Evolutionary conservation across 2,797 vertebrate species (phyloP), one percentile per base, ranked within the genome.

Genomic region (Anguilla obscura): DNA sequence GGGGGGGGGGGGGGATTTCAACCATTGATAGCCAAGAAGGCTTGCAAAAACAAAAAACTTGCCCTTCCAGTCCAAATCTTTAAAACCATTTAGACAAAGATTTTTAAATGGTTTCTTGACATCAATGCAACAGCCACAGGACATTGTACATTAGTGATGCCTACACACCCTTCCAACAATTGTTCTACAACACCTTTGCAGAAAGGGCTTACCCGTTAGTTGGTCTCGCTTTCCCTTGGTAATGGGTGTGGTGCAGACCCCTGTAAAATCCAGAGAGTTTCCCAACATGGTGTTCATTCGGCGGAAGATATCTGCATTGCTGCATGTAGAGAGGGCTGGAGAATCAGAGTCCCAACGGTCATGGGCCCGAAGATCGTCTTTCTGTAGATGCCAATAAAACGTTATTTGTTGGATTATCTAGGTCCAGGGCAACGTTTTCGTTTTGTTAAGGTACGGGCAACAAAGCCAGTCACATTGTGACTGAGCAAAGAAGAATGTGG

Each of bases 231-330:
- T 97, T 63, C 94, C 95, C 95, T 95, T 98, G 90, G 93, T 91
- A 94, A 95, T 91, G 0, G 98, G 98, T 0, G 99, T 99, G 86
- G 97, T 98, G 93, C 99, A 99, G 92, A 99, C 98, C 85, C 98
- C 96, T 40, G 96, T 98, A 93, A 99, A 97, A 90, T 99, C 98
- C 96, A 99, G 93, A 33, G 98, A 97, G 93, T 99, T 98, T 88
- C 98, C 98, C 95, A 99, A 93, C 95, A 99, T 98, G 87, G 97
- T 97, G 93, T 99, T 99, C 97, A 99, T 99, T 92, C 96, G 96
- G 91, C 97, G 97, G 94, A 99, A 99, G 92, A 98, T 96, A 91
- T 95, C 97, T 7, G 98, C 98, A 95, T 99, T 99, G 94, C 98
- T 98, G 95, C 98, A 99, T 10, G 98, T 98, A 87, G 98, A 98